Evolutionary conservation across 2,888 invertebrate genomes (phyloP).

Genomic region (Lasioglossum leucozonium): DNA sequence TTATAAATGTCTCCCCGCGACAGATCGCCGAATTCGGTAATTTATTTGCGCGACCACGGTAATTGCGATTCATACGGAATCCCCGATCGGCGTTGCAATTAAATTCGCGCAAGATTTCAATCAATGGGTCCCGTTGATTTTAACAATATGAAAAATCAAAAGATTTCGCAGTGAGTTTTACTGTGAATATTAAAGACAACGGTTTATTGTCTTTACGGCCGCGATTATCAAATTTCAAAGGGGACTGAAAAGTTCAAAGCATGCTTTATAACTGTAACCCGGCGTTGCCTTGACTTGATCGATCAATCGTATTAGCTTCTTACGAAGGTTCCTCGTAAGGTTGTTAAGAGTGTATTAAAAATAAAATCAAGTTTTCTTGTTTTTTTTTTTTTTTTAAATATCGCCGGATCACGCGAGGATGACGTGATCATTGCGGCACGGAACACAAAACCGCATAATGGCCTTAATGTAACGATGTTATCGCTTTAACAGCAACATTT

Average conservation of each 20-base stretch:
- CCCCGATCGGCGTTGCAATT: too few species aligned
- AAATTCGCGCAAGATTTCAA: too few species aligned
- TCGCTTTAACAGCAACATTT: neutral
- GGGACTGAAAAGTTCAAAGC: neutral
- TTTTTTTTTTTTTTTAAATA: neutral
- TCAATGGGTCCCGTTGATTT: too few species aligned
- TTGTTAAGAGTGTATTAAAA: neutral
- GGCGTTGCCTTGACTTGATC: conserved; percentile 5
- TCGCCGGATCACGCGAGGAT: neutral
- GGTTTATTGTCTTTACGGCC: neutral
- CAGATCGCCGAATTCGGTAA: neutral
- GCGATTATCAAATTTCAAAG: neutral
- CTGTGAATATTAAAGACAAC: neutral
- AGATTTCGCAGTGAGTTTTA: neutral
- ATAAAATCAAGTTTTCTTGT: neutral
- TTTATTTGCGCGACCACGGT: neutral
- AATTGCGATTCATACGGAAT: neutral
- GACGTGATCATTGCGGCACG: conserved; percentile 4
- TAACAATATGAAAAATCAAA: too few species aligned
- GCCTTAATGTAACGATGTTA: neutral
- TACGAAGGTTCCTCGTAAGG: conserved; percentile 3
- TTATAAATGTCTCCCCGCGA: neutral
- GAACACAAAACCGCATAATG: neutral
- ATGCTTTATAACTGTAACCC: neutral
- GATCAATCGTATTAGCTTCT: conserved; percentile 5